Base-by-base conservation (phyloP, 1,140 invertebrate species). In the Apis dorsata region DNA sequence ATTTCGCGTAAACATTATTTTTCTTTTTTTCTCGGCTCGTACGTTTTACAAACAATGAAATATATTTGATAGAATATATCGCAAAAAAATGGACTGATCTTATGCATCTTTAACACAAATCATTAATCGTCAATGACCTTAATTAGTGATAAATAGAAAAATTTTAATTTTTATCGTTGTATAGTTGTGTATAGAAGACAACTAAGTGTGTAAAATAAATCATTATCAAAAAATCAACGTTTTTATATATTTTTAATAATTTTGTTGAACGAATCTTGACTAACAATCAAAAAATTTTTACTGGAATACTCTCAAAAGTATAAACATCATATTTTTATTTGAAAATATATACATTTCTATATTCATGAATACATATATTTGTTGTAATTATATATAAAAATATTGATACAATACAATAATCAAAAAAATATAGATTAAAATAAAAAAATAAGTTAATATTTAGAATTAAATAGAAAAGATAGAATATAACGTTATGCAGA, bases 161-260 rank as follows among this genome's bases (percentile, higher is more conserved):
- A 91, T 89, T 92, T 92, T 91, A 81, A 91, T 93, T 93, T 93
- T 90, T 88, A 92, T 93, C 89, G 92, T 93, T 93, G 92, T 93
- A 93, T 93, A 93, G 90, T 93, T 93, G 91, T 93, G 92, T 93
- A 93, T 93, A 93, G 91, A 92, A 86, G 89, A 91, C 91, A 91
- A 91, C 89, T 93, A 90, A 92, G 88, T 93, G 91, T 93, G 90
- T 93, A 93, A 92, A 93, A 93, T 92, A 92, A 93, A 93, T 88
- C 86, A 92, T 92, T 92, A 92, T 90, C 90, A 87, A 91, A 92
- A 89, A 88, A 89, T 68, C 71, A 63, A 69, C 53, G 13, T 13
- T 55, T 21, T 77, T 55, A 57, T 66, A 57, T 51, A 4, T 9
- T 15, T n/a, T 59, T 8, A 75, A 51, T 66, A 28, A 17, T 12